These are phyloP conservation scores for Tokudaia muenninki DNA, from an alignment of 2,797 vertebrate genomes.

Conservation along the genomic window DNA sequence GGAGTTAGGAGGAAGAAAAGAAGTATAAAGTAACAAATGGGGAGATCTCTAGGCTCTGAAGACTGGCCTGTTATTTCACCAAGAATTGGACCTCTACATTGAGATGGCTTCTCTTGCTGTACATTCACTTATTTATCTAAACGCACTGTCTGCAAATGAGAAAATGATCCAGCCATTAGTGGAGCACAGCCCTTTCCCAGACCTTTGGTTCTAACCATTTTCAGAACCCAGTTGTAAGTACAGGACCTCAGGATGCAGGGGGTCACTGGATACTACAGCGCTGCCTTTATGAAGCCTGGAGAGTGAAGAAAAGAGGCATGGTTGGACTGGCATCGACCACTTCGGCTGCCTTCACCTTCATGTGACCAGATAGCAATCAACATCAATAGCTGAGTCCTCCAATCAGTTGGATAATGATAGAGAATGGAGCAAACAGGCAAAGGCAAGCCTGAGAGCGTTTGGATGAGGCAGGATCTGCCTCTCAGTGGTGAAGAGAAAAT, in stretches of 20 bases:
- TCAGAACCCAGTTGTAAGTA: background rate
- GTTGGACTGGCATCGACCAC: background rate
- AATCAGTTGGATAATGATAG: constrained; percentile 70
- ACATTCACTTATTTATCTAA: background rate
- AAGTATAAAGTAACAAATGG: too few species aligned
- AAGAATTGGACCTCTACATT: background rate
- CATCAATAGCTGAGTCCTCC: constrained; percentile 58
- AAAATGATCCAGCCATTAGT: background rate
- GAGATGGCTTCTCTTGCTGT: background rate
- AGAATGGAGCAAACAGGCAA: constrained; percentile 56
- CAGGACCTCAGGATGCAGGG: background rate
- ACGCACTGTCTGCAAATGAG: constrained; percentile 10
- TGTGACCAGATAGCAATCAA: constrained; percentile 64
- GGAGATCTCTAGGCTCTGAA: background rate
- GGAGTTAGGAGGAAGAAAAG: background rate
- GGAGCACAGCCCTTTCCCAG: background rate
- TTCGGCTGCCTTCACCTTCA: constrained; percentile 24
- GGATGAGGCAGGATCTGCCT: background rate
- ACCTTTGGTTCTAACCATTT: constrained; percentile 49
- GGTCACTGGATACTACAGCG: constrained; percentile 22
- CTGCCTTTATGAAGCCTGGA: background rate
- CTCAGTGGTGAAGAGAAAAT: constrained; percentile 64
- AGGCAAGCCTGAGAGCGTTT: background rate
- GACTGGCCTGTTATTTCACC: background rate
- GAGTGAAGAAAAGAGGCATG: constrained; percentile 32